A percentile compares a stretch with the other conserved stretches of the same genome.
Evolutionary conservation across 1,140 invertebrate species (phyloP).

Genomic region (Neodiprion virginianus): DNA sequence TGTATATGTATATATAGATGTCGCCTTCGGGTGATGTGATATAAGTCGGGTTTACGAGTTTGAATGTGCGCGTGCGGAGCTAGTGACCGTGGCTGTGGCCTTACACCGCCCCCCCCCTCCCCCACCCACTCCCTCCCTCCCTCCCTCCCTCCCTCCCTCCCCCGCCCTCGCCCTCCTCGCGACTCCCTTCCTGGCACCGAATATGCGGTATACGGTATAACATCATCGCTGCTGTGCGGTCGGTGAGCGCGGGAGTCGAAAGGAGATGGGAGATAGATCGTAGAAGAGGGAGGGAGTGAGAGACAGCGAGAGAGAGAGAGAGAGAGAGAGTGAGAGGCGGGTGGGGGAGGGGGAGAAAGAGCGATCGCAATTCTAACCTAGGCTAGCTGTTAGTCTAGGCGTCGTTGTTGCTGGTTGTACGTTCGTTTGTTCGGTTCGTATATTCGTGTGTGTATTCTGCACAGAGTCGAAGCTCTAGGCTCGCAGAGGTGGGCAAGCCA

Average conservation of each 20-base stretch:
- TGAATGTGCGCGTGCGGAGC: slow-evolving; percentile 34
- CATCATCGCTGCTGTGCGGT: slow-evolving; percentile 28
- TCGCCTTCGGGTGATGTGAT: slow-evolving; percentile 10
- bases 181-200: slow-evolving; percentile 18
- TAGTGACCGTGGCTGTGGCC: slow-evolving; percentile 62
- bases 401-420: no score
- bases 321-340: slow-evolving; percentile 21
- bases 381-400: neutral
- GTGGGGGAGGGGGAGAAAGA: neutral
- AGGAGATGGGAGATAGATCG: no score
- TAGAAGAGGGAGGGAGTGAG: slow-evolving; percentile 11
- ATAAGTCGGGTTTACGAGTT: slow-evolving; percentile 7
- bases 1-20: no score
- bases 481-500: neutral
- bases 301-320: slow-evolving; percentile 20
- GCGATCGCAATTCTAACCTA: slow-evolving; percentile 7
- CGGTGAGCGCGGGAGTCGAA: neutral
- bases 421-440: no score
- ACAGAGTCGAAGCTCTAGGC: no score
- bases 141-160: slow-evolving; percentile 31
- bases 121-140: slow-evolving; percentile 32
- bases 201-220: neutral
- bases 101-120: slow-evolving; percentile 43
- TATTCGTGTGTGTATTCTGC: no score
- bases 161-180: slow-evolving; percentile 18